Base-by-base conservation (phyloP, 1,140 invertebrate species). In the Cyclina sinensis region DNA sequence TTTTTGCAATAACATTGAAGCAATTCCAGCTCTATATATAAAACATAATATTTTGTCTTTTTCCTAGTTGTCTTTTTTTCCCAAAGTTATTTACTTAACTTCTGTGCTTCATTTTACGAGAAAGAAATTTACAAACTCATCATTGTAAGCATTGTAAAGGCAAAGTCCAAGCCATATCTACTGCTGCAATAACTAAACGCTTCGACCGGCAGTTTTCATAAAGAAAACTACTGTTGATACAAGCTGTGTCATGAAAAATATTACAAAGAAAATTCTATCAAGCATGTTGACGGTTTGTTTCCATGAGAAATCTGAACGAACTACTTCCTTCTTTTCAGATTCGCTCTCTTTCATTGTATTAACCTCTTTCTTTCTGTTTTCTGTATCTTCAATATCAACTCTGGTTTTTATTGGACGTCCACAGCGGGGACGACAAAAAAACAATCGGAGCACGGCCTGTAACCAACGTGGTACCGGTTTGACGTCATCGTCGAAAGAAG, bases 261-360 rank as follows among this genome's bases (percentile, higher is more conserved):
- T 21, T 2, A 57, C 30, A 27, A 79, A 79, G 35, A 79, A 79
- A 51, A 79, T 35, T 21, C 7, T 39, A 48, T 79, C 76, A 35
- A 79, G 30, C n/a, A n/a, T 37, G 46, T 59, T 79, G 30, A 57
- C 35, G 18, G 48, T 35, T 7, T 54, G 12, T 37, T 79, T 79
- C 76, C 76, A 79, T 0, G 46, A 30, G 27, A 14, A 12, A 9
- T 35, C 21, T 37, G 24, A 14, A 12, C n/a, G 16, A 32, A 24
- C 24, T 0, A 14, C 32, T 35, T 54, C 39, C 9, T 48, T 37
- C 2, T 7, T 0, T 48, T 14, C 16, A 48, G 1, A n/a, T 2
- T 65, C 18, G 24, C 0, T 14, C 4, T 0, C n/a, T 3, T 48
- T 30, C 32, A 30, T 43, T 85, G 21, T 24, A 18, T 2, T 70